phyloP scores from a whole-genome alignment of 2,888 invertebrate species.

The Ichneumoninae sp. region DNA sequence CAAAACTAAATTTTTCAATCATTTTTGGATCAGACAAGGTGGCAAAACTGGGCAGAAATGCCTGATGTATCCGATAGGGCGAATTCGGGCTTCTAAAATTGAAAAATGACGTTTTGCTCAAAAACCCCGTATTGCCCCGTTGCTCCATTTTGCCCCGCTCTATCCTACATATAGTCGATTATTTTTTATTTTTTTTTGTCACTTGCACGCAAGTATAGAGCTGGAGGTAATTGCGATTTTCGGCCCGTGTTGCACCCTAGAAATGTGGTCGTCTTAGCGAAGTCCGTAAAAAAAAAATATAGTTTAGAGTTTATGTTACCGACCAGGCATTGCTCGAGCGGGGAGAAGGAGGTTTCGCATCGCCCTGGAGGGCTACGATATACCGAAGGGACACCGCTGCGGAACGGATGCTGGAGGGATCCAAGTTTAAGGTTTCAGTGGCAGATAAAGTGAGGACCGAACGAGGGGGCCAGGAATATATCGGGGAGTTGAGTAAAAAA shows the following conservation, averaged over 20 bases:
- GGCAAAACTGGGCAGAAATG: too few species aligned
- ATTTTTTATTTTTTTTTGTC: not conserved
- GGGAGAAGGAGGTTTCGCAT: not conserved
- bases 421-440: conserved; percentile 4
- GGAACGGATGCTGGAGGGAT: not conserved
- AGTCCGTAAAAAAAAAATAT: not conserved
- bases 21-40: too few species aligned
- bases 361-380: not conserved
- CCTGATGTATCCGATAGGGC: too few species aligned
- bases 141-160: too few species aligned
- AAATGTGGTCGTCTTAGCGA: too few species aligned
- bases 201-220: not conserved
- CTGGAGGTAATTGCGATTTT: not conserved
- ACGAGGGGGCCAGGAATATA: not conserved
- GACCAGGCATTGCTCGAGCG: not conserved
- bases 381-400: not conserved
- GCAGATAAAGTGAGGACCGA: not conserved
- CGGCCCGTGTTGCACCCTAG: not conserved
- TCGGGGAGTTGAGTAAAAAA: conserved; percentile 14
- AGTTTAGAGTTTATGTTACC: not conserved
- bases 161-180: not conserved
- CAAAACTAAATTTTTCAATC: too few species aligned
- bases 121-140: too few species aligned
- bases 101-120: too few species aligned
- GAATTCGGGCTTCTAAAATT: too few species aligned